Evolutionary conservation across 2,888 invertebrate species (phyloP), one percentile per base, ranked within the genome.

Genomic region (Eulithis testata): DNA sequence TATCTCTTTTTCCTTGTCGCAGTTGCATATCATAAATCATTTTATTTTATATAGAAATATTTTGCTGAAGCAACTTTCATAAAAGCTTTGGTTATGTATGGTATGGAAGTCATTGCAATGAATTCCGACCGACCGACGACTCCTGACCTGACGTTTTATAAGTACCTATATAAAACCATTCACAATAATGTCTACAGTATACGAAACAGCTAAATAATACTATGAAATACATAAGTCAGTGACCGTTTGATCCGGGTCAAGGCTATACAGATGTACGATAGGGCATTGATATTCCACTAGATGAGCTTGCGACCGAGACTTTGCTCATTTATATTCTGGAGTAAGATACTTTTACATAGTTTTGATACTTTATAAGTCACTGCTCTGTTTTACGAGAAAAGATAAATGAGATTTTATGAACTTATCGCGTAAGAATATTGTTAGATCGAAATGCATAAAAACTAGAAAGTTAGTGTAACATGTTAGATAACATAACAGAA

Each of bases 191-290:
- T 43, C 47, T 37, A 14, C 12, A 58, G n/a, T 36, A 7, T 50
- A 58, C 43, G 37, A 47, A 45, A 57, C 45, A 37, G 36, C n/a
- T 31, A 50, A 58, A 56, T 52, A 40, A 8, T 40, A 1, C 5
- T 8, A 55, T 11, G 40, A 65, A 60, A 45, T 21, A 36, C 37
- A 21, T 27, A 45, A 63, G 81, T 76, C 76, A 80, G 72, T 65
- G 76, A 79, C 78, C 80, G 73, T 58, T 59, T n/a, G 44, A 73
- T 73, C 5, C 68, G 69, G 80, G 79, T 81, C 81, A 81, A 81
- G 80, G 79, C 66, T 71, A 71, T 11, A 50, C 63, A 61, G 52
- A 53, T 54, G 61, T 65, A 43, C 14, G 60, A 63, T 58, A 63
- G 51, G 58, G 54, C 68, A 72, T 73, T 75, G 65, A 66, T 76